These are phyloP conservation scores for Sebastes vulpes DNA, from an alignment of 2,797 vertebrate species.

Conservation along the genomic window DNA sequence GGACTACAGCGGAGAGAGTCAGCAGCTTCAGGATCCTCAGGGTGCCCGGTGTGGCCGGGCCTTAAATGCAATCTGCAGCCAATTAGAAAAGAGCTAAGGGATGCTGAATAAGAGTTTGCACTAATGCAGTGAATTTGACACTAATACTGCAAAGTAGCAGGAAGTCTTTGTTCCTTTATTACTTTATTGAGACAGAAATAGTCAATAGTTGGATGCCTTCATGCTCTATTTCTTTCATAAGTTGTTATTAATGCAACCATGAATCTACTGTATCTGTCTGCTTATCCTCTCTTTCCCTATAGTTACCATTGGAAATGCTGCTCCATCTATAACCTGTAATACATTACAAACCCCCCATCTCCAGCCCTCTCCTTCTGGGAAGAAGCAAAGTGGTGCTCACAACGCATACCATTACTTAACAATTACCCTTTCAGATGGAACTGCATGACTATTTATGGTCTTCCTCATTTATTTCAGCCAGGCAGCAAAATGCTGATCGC, in stretches of 20 bases:
- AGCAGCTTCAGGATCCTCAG: neutral
- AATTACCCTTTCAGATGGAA: constrained; percentile 78
- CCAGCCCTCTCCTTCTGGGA: constrained; percentile 34
- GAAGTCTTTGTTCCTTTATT: neutral
- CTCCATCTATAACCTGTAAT: constrained; percentile 6
- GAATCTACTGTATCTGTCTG: constrained; percentile 15
- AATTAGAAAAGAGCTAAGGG: neutral
- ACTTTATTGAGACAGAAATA: neutral
- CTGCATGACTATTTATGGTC: constrained; percentile 72
- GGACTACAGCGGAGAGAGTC: neutral
- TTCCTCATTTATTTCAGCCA: constrained; percentile 67
- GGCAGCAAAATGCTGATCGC: constrained; percentile 66
- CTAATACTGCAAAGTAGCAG: neutral
- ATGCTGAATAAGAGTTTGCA: neutral
- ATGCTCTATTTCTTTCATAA: neutral
- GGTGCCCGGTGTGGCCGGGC: neutral
- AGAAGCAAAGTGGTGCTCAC: constrained; percentile 63
- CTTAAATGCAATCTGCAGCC: neutral
- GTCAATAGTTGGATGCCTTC: neutral
- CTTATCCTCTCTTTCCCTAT: neutral
- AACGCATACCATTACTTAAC: constrained; percentile 74
- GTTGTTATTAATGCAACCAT: constrained; percentile 10
- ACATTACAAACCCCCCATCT: neutral
- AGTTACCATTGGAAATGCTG: constrained; percentile 12
- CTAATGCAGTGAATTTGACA: neutral